Percentiles rank a stretch among this genome's conserved stretches.
phyloP scores from a whole-genome alignment of 1,140 invertebrate species.

The Drosophila micromelanica region DNA sequence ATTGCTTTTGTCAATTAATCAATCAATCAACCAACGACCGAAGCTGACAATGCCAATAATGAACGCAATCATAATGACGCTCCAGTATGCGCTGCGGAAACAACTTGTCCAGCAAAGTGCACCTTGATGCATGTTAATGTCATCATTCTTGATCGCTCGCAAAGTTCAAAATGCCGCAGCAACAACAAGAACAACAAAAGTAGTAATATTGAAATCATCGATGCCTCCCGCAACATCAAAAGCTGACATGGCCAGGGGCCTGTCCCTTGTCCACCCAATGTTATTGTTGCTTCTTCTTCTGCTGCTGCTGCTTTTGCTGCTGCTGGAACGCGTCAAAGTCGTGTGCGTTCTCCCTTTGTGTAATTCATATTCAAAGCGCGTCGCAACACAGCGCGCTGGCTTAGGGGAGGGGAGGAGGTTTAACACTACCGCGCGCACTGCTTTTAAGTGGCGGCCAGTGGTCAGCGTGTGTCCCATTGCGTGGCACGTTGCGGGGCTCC shows the following conservation, averaged over 20 bases:
- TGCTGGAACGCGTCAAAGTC: constrained; percentile 61
- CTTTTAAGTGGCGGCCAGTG: constrained; percentile 68
- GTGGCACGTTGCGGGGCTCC: constrained; percentile 46
- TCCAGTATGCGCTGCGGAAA: constrained; percentile 65
- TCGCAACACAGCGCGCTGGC: constrained; percentile 37
- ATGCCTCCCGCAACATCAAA: constrained; percentile 53
- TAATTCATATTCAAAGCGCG: constrained; percentile 81
- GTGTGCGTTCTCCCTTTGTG: constrained; percentile 69
- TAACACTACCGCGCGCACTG: constrained; percentile 42
- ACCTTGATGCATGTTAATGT: constrained; percentile 66
- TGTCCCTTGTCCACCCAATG: constrained; percentile 7
- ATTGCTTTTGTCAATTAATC: constrained; percentile 80
- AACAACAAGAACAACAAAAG: not conserved
- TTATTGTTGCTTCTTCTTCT: constrained; percentile 14
- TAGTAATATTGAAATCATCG: not conserved
- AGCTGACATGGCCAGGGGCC: constrained; percentile 28
- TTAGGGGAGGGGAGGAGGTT: not conserved
- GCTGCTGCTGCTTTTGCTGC: constrained; percentile 11
- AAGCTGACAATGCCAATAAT: constrained; percentile 34
- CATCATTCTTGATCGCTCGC: constrained; percentile 61
- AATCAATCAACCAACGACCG: constrained; percentile 72
- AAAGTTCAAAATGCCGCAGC: constrained; percentile 56
- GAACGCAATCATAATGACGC: constrained; percentile 16
- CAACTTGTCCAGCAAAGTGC: constrained; percentile 57
- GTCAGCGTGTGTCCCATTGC: constrained; percentile 51